Evolutionary conservation across 2,797 vertebrate species (phyloP).

Genomic region (Scolopax rusticola): DNA sequence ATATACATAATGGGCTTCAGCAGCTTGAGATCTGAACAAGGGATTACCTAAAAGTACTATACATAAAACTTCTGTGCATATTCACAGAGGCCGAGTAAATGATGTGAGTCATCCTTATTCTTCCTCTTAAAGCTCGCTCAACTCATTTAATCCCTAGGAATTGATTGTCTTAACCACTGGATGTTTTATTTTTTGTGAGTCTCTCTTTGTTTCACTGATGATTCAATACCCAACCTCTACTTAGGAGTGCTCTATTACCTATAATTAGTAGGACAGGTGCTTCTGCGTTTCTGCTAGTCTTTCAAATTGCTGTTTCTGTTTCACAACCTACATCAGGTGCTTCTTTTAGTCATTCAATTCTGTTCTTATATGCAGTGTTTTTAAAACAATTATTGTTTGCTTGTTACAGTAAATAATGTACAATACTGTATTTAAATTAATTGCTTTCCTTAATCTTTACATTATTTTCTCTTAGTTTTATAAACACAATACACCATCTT

Average conservation of each 20-base stretch:
- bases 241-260: not conserved
- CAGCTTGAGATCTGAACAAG: not conserved
- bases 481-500: not conserved
- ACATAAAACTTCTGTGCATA: not conserved
- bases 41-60: not conserved
- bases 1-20: not conserved
- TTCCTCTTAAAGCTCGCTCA: not conserved
- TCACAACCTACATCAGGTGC: not conserved
- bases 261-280: not conserved
- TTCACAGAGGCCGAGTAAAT: not conserved
- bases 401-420: not conserved
- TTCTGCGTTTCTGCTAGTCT: not conserved
- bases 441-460: not conserved
- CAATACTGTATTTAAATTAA: not conserved
- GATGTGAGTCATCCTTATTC: not conserved
- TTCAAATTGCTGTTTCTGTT: not conserved
- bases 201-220: not conserved
- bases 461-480: not conserved
- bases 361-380: not conserved
- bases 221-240: not conserved
- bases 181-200: not conserved
- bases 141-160: not conserved
- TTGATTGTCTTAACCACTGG: not conserved
- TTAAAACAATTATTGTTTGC: not conserved
- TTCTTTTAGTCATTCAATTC: not conserved